Evolutionary conservation across 30 jellyfish, hydroid and myxozoan species (phyloP).

Genomic region (Chironex yamaguchii): DNA sequence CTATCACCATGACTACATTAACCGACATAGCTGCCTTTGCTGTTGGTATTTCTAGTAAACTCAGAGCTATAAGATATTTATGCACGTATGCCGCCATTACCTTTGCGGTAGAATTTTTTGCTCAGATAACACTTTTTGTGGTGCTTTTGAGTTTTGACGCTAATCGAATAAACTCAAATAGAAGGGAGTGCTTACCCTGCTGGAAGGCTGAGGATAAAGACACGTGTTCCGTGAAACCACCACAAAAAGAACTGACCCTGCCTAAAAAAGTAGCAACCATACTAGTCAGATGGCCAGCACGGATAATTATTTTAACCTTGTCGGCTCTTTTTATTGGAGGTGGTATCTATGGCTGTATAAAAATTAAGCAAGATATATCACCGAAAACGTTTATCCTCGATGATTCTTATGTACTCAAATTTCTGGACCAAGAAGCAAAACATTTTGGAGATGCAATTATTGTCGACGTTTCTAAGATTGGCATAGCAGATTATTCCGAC

Average conservation of each 20-base stretch:
- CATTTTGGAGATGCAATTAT: constrained; percentile 66
- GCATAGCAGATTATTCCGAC: constrained; percentile 51
- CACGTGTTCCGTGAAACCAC: too few species aligned
- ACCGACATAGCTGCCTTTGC: constrained; percentile 68
- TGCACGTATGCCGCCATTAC: constrained; percentile 62
- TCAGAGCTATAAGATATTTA: constrained; percentile 67
- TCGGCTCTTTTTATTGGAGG: constrained; percentile 40
- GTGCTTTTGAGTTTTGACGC: constrained; percentile 57
- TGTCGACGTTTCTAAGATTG: constrained; percentile 36
- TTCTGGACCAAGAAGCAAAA: constrained; percentile 10
- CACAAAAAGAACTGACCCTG: constrained; percentile 1
- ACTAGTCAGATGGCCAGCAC: too few species aligned
- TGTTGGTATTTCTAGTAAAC: constrained; percentile 44
- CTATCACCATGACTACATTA: constrained; percentile 75
- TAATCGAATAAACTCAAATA: constrained; percentile 34
- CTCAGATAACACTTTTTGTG: constrained; percentile 55
- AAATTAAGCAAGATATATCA: constrained; percentile 57
- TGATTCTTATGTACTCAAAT: constrained; percentile 59
- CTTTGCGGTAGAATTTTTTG: constrained; percentile 33
- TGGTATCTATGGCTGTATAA: constrained; percentile 67
- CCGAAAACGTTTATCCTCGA: constrained; percentile 59
- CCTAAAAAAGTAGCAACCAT: too few species aligned
- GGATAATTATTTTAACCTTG: constrained; percentile 20
- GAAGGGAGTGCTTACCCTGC: constrained; percentile 75
- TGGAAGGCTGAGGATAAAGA: too few species aligned